These are phyloP conservation scores for Sus cebifrons DNA, from an alignment of 2,797 vertebrate genomes.

Conservation along the genomic window DNA sequence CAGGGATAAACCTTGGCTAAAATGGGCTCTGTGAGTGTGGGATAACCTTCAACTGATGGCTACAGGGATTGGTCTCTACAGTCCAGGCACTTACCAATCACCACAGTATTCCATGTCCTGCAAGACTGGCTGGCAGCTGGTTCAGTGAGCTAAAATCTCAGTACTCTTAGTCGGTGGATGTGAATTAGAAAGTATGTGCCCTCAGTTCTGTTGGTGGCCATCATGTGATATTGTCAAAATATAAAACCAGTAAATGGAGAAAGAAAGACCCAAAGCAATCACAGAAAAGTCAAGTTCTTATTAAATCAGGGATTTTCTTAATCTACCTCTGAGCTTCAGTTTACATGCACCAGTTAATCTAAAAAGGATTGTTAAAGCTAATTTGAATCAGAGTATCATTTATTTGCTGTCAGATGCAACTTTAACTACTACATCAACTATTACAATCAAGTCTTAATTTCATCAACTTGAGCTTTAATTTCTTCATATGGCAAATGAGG, in stretches of 20 bases:
- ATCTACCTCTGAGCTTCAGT: background rate
- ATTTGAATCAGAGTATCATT: background rate
- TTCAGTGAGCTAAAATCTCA: background rate
- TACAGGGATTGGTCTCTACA: background rate
- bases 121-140: background rate
- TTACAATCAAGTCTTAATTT: background rate
- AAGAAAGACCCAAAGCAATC: background rate
- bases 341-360: background rate
- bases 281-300: background rate
- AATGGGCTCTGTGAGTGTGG: background rate
- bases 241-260: background rate
- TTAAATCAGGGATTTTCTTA: background rate
- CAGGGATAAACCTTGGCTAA: background rate
- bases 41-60: too few relatives aligned
- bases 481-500: background rate
- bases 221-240: background rate
- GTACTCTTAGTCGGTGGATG: too few relatives aligned
- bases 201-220: background rate
- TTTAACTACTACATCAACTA: background rate
- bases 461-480: background rate
- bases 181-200: background rate
- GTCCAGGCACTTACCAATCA: background rate
- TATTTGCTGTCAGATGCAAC: background rate
- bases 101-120: too few relatives aligned
- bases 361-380: background rate